Evolutionary conservation across 2,888 invertebrate species (phyloP), one percentile per base, ranked within the genome.

Genomic region (Dryadula phaetusa): DNA sequence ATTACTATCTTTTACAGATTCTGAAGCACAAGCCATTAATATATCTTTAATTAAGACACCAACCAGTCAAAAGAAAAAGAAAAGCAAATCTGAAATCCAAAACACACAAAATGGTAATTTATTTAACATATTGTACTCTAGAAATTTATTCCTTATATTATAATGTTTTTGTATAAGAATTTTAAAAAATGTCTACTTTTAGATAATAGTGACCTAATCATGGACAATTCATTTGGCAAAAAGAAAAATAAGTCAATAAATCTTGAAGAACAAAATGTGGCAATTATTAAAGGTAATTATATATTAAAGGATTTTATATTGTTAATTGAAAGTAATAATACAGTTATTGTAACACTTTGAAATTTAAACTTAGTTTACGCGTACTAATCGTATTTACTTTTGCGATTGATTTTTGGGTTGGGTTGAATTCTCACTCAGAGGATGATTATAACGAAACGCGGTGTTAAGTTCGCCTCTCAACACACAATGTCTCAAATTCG

Each of bases 41-140:
- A 32, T 32, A 49, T 60, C 62, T 3, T 28, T 62, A 20, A 47
- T 32, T 12, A 71, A 70, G 68, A 70, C 73, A 8, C 63, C 64
- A n/a, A 34, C 22, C n/a, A 70, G 52, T 34, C 61, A 66, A 22
- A 64, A 69, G 47, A 67, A 70, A 62, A 66, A 69, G 20, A 66
- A 25, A 18, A 42, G 46, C 22, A 37, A 22, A 61, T 64, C 65
- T 10, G 40, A 25, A n/a, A 16, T 16, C 2, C n/a, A 56, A 1
- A 40, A 25, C 10, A 25, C 37, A 37, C 47, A 25, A 7, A 60
- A 28, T 46, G 44, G 28, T 60, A 60, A 12, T 18, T 25, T 40
- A 4, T 14, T 16, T 56, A 25, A 8, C 3, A 1, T 52, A 1
- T 16, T 28, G 7, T 3, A 52, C 5, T 52, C 5, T 37, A 37